These are phyloP conservation scores for Hermetia illucens DNA, from an alignment of 1,140 invertebrate genomes.

Conservation along the genomic window DNA sequence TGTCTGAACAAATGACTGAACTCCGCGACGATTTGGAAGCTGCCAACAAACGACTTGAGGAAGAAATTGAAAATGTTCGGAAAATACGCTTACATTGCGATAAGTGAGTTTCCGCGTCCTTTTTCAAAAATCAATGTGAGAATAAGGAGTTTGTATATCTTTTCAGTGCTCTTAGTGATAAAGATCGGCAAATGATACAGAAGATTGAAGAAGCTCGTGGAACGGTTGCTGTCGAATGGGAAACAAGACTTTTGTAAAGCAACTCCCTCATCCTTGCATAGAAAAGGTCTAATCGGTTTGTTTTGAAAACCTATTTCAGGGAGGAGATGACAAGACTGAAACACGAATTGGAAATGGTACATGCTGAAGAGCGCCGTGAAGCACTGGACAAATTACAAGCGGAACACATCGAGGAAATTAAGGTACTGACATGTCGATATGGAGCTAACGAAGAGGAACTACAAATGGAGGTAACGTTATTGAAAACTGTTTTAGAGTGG, in stretches of 20 bases:
- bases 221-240: slow-evolving; percentile 39
- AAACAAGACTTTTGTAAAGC: slow-evolving; percentile 35
- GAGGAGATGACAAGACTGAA: slow-evolving; percentile 40
- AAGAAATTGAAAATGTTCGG: slow-evolving; percentile 36
- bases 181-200: slow-evolving; percentile 35
- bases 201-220: slow-evolving; percentile 38
- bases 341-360: slow-evolving; percentile 40
- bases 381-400: slow-evolving; percentile 36
- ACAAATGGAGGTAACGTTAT: slow-evolving; percentile 33
- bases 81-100: slow-evolving; percentile 30
- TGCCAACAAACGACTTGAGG: slow-evolving; percentile 38
- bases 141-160: background rate
- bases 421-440: slow-evolving; percentile 35
- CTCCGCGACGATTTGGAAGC: slow-evolving; percentile 30
- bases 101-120: slow-evolving; percentile 16
- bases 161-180: slow-evolving; percentile 34
- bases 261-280: slow-evolving; percentile 8
- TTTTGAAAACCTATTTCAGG: slow-evolving; percentile 28
- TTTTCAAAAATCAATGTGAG: background rate
- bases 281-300: too few species aligned
- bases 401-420: slow-evolving; percentile 35
- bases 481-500: background rate
- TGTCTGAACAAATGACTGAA: slow-evolving; percentile 39
- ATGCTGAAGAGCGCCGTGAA: slow-evolving; percentile 41
- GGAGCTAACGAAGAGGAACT: slow-evolving; percentile 37